Percentiles rank a stretch among this genome's conserved stretches.
phyloP scores from a whole-genome alignment of 2,888 invertebrate genomes.

The Laothoe populi region DNA sequence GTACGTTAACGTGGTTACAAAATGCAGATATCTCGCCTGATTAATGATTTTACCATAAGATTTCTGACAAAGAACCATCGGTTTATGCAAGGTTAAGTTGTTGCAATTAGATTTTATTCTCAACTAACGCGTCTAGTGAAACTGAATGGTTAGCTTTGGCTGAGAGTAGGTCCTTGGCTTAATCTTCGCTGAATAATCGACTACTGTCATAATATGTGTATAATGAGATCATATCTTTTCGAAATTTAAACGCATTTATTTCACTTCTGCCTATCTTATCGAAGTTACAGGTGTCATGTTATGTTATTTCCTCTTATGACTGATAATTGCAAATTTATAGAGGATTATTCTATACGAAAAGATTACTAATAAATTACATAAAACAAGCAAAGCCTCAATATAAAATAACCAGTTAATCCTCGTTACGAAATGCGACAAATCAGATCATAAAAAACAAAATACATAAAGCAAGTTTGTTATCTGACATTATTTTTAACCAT shows the following conservation, averaged over 20 bases:
- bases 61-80: conserved; percentile 58
- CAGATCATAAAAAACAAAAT: not conserved
- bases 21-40: conserved; percentile 68
- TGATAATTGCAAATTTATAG: no score
- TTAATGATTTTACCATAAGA: conserved; percentile 80
- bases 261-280: no score
- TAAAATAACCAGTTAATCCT: not conserved
- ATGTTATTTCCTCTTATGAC: no score
- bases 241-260: no score
- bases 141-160: not conserved
- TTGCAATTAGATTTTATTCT: conserved; percentile 27
- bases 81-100: conserved; percentile 47
- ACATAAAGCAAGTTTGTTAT: not conserved
- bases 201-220: no score
- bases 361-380: conserved; percentile 6
- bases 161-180: no score
- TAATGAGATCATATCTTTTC: no score
- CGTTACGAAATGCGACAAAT: conserved; percentile 1
- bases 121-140: not conserved
- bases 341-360: no score
- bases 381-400: not conserved
- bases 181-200: no score
- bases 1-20: conserved; percentile 63
- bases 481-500: not conserved
- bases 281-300: no score